Base-by-base conservation (phyloP, 1,140 invertebrate genomes). In the Zaprionus nigranus region DNA sequence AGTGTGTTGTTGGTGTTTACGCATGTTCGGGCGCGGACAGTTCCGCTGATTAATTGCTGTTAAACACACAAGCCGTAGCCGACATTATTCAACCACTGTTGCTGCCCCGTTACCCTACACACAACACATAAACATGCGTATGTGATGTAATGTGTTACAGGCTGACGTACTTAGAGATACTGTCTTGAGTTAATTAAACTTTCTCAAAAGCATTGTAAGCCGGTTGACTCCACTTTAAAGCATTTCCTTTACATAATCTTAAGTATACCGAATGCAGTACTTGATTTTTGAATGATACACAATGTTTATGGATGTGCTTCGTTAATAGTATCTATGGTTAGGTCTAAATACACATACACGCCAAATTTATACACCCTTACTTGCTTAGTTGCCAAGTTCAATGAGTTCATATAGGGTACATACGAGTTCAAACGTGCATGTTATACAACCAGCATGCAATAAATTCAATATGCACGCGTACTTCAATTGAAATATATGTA, bases 21-120 rank as follows among this genome's bases (percentile, higher is more conserved):
- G 83, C 83, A 87, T 88, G 81, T 88, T 81, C 78, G 81, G 78
- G 85, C 83, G 84, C 85, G 85, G 85, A 88, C 84, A 87, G 84
- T 90, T 84, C 78, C 84, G 84, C 84, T 90, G 84, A 88, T 88
- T 88, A 88, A 88, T 88, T 88, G 85, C 85, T 61, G 72, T 75
- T 90, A 84, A 90, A 63, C 84, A 88, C 78, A 88, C 85, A 88
- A 81, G 79, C 79, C 75, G 34, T 51, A 53, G 57, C 66, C 57
- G 82, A 73, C 82, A 85, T 86, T 82, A 85, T 86, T 86, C 77
- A 80, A 69, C 61, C 65, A 67, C 67, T 61, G 68, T 20, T n/a
- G 70, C 60, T 66, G 68, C 22, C 20, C 53, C 54, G 22, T 49
- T 40, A 26, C 57, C 20, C 49, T 54, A 38, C 46, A 56, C 75